These are phyloP conservation scores for Oligia latruncula DNA, from an alignment of 2,888 invertebrate genomes.

Conservation along the genomic window DNA sequence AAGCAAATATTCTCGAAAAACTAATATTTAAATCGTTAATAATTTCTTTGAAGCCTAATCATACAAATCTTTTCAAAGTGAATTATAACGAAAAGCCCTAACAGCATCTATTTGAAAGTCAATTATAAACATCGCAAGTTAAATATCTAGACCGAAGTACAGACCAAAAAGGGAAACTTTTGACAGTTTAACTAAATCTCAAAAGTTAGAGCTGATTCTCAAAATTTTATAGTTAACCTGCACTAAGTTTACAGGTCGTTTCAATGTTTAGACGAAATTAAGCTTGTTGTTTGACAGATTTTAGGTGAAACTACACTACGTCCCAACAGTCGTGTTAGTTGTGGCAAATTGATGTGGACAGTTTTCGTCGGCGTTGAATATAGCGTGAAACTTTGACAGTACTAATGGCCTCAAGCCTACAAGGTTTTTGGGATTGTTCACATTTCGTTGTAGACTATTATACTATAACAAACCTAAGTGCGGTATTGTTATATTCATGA, in stretches of 20 bases:
- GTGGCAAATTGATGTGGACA: constrained; percentile 57
- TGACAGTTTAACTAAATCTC: constrained; percentile 56
- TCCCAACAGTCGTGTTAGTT: constrained; percentile 46
- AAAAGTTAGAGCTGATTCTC: constrained; percentile 49
- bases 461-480: constrained; percentile 2
- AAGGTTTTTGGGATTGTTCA: constrained; percentile 40
- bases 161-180: constrained; percentile 65
- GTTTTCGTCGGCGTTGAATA: constrained; percentile 44
- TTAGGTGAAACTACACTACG: constrained; percentile 25
- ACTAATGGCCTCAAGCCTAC: constrained; percentile 44
- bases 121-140: constrained; percentile 66
- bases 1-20: no score
- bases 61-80: not conserved
- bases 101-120: constrained; percentile 63
- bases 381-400: constrained; percentile 42
- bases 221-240: constrained; percentile 44
- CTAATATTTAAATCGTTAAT: no score
- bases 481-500: constrained; percentile 4
- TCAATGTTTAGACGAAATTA: constrained; percentile 48
- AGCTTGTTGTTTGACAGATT: constrained; percentile 52
- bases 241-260: constrained; percentile 45
- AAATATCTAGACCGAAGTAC: constrained; percentile 62
- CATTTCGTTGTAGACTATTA: constrained; percentile 20
- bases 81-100: constrained; percentile 22
- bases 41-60: no score